phyloP scores from a whole-genome alignment of 2,888 invertebrate genomes.

The Axea sp. region DNA sequence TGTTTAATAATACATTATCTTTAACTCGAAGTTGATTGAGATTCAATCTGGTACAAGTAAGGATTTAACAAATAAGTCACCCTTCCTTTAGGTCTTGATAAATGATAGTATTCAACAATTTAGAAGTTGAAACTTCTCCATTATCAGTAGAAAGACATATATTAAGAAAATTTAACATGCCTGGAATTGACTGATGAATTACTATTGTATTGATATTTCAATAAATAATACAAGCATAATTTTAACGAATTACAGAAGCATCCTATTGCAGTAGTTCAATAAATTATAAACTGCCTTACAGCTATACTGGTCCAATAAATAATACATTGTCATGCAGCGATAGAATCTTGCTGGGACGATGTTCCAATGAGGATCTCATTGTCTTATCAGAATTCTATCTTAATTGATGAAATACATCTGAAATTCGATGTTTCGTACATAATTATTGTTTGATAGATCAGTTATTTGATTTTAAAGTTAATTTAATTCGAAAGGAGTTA shows the following conservation, averaged over 20 bases:
- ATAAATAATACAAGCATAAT: slow-evolving; percentile 17
- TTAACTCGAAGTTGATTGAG: slow-evolving; percentile 23
- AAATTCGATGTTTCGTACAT: background rate
- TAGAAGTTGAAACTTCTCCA: too few species aligned
- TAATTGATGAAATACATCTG: slow-evolving; percentile 41
- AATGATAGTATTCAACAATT: too few species aligned
- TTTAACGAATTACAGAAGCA: slow-evolving; percentile 20
- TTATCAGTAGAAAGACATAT: too few species aligned
- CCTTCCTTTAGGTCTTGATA: slow-evolving; percentile 44
- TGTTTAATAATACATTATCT: slow-evolving; percentile 44
- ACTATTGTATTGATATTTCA: slow-evolving; percentile 2
- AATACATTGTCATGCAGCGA: slow-evolving; percentile 50
- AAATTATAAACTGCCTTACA: slow-evolving; percentile 58
- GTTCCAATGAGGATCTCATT: slow-evolving; percentile 52
- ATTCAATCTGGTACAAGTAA: slow-evolving; percentile 37
- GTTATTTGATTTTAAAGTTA: too few species aligned
- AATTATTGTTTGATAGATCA: too few species aligned
- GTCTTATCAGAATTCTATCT: slow-evolving; percentile 24
- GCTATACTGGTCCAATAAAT: slow-evolving; percentile 53
- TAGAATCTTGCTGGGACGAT: slow-evolving; percentile 40
- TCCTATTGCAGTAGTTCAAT: slow-evolving; percentile 23
- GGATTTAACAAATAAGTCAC: slow-evolving; percentile 52
- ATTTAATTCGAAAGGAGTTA: too few species aligned
- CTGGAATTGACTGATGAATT: too few species aligned
- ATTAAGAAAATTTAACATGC: too few species aligned